A percentile compares a stretch with the other conserved stretches of the same genome.
Conservation (phyloP, 2,113 vertebrate genomes). For the Oryzias celebensis region DNA sequence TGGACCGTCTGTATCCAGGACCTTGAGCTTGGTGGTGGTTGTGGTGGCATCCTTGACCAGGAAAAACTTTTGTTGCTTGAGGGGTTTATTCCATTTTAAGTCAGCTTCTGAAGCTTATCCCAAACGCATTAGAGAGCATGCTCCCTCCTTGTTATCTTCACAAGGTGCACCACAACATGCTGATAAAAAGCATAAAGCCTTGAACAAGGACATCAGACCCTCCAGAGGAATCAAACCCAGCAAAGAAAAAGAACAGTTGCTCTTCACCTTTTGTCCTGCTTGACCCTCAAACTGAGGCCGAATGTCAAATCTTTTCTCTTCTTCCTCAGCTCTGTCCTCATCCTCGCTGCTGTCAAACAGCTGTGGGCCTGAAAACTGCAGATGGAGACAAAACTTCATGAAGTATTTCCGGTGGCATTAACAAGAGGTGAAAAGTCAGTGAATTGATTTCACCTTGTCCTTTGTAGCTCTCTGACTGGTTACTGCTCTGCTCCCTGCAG, state of each 20-base stretch:
- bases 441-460: slow-evolving; percentile 38
- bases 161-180: no score
- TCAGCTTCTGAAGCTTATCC: no score
- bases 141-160: no score
- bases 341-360: slow-evolving; percentile 86
- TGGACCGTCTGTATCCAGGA: no score
- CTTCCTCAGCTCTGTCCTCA: slow-evolving; percentile 76
- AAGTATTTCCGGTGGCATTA: not conserved
- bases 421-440: not conserved
- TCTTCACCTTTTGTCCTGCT: slow-evolving; percentile 88
- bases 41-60: no score
- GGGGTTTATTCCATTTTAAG: no score
- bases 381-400: slow-evolving; percentile 27
- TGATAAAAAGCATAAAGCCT: no score
- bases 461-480: slow-evolving; percentile 5
- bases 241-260: not conserved
- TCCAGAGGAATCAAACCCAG: not conserved
- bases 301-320: slow-evolving; percentile 82
- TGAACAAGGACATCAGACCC: no score
- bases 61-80: no score
- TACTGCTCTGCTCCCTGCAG: slow-evolving; percentile 28
- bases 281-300: slow-evolving; percentile 93
- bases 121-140: no score
- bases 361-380: slow-evolving; percentile 45
- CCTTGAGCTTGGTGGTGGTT: no score